phyloP scores from a whole-genome alignment of 2,797 vertebrate species.

The Tamandua tetradactyla region DNA sequence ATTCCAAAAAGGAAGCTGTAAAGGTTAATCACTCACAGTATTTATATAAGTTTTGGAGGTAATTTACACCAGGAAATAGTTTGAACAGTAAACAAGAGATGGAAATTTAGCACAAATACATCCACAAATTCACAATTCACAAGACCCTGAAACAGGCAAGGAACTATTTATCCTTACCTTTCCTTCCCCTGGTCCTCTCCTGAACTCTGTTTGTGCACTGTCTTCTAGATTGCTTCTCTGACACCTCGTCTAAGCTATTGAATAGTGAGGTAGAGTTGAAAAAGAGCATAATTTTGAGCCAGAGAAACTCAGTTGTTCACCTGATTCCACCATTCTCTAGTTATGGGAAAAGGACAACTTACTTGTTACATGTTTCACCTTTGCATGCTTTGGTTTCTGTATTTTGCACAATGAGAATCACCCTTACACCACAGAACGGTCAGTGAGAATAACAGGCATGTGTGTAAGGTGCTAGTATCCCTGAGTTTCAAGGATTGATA shows the following conservation, averaged over 20 bases:
- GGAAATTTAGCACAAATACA: background rate
- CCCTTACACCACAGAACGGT: background rate
- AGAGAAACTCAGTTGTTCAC: background rate
- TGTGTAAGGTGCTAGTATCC: background rate
- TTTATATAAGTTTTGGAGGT: constrained; percentile 39
- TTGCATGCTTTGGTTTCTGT: background rate
- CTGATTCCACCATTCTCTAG: background rate
- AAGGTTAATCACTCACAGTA: constrained; percentile 27
- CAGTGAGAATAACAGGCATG: background rate
- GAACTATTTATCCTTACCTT: background rate
- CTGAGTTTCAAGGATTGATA: background rate
- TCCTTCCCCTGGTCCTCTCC: background rate
- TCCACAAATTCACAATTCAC: background rate
- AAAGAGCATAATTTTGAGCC: background rate
- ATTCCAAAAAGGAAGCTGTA: background rate
- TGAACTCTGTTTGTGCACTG: background rate
- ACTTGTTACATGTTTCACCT: background rate
- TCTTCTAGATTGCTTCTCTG: background rate
- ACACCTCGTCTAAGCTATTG: background rate
- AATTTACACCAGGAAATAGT: constrained; percentile 28
- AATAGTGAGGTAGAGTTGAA: background rate
- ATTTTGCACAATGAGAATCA: background rate
- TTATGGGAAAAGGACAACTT: background rate
- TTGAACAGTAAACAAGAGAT: background rate
- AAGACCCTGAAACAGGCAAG: background rate